A percentile compares a stretch with the other conserved stretches of the same genome.
Conservation (phyloP, 2,888 invertebrate species). For the Hirtodrosophila trivittata region DNA sequence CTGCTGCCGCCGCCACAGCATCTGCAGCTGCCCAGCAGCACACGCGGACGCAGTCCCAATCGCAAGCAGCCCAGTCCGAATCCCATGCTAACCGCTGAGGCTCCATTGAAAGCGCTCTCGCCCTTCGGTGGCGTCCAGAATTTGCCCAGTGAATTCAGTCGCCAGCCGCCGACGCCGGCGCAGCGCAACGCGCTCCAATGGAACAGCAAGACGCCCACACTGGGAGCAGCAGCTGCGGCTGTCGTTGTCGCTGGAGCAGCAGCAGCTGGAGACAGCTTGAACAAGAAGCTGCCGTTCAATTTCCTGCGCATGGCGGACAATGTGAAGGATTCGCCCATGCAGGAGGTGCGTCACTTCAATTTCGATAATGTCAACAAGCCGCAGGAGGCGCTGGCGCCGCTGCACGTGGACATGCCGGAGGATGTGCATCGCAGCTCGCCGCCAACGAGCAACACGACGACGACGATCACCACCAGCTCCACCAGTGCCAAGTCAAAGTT, state of each 20-base stretch:
- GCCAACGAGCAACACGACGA: neutral
- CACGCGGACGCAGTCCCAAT: constrained; percentile 75
- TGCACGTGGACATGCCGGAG: constrained; percentile 81
- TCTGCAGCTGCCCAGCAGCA: constrained; percentile 56
- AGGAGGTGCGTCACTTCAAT: constrained; percentile 82
- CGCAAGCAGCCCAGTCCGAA: constrained; percentile 81
- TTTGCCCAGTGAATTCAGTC: constrained; percentile 80
- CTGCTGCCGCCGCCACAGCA: constrained; percentile 82
- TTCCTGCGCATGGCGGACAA: constrained; percentile 84
- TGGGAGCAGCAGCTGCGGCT: constrained; percentile 15
- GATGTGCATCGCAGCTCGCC: constrained; percentile 24
- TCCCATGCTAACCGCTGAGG: constrained; percentile 29
- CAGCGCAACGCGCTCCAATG: constrained; percentile 77
- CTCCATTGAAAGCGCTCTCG: constrained; percentile 68
- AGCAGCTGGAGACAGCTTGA: constrained; percentile 34
- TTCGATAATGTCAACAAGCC: constrained; percentile 72
- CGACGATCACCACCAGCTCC: neutral
- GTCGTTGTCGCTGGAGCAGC: no score
- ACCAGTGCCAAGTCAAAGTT: constrained; percentile 85
- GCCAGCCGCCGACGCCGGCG: constrained; percentile 78
- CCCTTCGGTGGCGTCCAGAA: constrained; percentile 81
- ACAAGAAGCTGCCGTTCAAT: constrained; percentile 81
- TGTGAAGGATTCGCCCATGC: constrained; percentile 66
- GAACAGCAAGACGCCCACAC: constrained; percentile 24
- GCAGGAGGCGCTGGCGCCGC: constrained; percentile 63